Evolutionary conservation across 1,140 invertebrate genomes (phyloP).

Genomic region (Sitodiplosis mosellana): DNA sequence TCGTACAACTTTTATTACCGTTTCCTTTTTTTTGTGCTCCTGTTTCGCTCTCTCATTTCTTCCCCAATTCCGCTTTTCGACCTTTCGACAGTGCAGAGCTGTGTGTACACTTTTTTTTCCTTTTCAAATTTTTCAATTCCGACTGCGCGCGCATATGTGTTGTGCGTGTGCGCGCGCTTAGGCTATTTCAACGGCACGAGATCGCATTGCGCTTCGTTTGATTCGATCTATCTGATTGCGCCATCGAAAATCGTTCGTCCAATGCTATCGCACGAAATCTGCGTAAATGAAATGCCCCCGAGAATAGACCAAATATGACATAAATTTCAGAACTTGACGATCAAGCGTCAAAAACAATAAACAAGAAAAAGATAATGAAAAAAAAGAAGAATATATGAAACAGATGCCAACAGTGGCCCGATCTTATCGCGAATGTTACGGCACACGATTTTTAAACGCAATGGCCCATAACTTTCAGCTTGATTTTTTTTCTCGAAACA

Average conservation of each 20-base stretch:
- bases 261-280: not conserved
- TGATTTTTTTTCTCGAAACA: not conserved
- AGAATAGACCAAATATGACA: not conserved
- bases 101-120: not conserved
- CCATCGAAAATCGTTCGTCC: not conserved
- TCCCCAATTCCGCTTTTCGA: not conserved
- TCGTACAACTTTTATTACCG: not conserved
- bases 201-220: not conserved
- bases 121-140: not conserved
- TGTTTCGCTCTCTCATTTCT: not conserved
- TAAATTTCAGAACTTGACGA: not conserved
- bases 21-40: not conserved
- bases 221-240: not conserved
- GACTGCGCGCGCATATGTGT: not conserved
- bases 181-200: not conserved
- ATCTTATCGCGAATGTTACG: not conserved
- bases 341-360: not conserved
- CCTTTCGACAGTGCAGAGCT: too few species aligned
- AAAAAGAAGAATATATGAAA: not conserved
- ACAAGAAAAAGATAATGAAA: too few species aligned
- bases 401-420: not conserved
- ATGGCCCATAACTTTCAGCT: not conserved
- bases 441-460: not conserved
- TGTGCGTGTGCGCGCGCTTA: not conserved
- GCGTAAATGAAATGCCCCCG: not conserved